These are phyloP conservation scores for Diorhabda sublineata DNA, from an alignment of 1,140 invertebrate species.

Conservation along the genomic window DNA sequence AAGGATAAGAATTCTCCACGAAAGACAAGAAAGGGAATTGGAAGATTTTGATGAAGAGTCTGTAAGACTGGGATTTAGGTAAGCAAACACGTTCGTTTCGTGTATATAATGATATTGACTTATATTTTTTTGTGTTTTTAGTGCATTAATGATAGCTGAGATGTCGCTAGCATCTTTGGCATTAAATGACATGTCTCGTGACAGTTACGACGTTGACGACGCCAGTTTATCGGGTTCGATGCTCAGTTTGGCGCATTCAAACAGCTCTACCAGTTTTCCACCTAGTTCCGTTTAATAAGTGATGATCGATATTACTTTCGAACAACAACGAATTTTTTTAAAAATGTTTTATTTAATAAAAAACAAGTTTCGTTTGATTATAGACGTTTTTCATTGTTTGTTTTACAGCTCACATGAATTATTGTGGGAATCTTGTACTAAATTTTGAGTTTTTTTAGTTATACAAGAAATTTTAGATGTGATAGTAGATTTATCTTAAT, in stretches of 20 bases:
- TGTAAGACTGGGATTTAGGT: slow-evolving; percentile 86
- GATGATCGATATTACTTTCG: slow-evolving; percentile 14
- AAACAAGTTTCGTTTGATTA: no score
- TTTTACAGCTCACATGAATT: not conserved
- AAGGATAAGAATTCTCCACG: slow-evolving; percentile 79
- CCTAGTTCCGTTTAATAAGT: slow-evolving; percentile 65
- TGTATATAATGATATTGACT: not conserved
- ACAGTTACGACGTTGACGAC: slow-evolving; percentile 77
- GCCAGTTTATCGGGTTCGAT: slow-evolving; percentile 88
- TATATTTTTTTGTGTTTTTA: slow-evolving; percentile 24
- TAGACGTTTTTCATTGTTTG: not conserved
- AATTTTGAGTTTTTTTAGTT: no score
- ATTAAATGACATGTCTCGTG: slow-evolving; percentile 82
- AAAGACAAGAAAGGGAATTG: slow-evolving; percentile 83
- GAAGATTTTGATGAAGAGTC: slow-evolving; percentile 94
- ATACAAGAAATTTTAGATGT: no score
- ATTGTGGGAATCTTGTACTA: no score
- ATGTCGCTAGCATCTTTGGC: slow-evolving; percentile 85
- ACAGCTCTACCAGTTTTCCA: slow-evolving; percentile 84
- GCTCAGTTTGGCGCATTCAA: slow-evolving; percentile 89
- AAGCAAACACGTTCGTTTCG: slow-evolving; percentile 21
- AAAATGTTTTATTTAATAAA: no score
- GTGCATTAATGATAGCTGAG: slow-evolving; percentile 76
- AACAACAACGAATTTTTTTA: slow-evolving; percentile 13
- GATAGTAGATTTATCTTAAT: no score